Conservation (phyloP, 2,113 vertebrate species). For the Pipra filicauda region DNA sequence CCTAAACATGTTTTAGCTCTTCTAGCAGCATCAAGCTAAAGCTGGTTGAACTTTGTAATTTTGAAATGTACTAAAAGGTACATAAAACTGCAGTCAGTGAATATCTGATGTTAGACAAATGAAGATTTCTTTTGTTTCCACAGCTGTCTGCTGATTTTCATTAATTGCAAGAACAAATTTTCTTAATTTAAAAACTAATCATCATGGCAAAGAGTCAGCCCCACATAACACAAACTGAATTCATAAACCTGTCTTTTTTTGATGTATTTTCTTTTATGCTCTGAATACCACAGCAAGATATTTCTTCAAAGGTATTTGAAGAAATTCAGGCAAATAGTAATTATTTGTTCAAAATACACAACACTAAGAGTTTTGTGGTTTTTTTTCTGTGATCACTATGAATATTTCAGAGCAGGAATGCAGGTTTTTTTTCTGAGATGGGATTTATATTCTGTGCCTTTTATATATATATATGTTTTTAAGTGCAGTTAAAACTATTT, state of each 20-base stretch:
- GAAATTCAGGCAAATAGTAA: neutral
- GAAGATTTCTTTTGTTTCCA: neutral
- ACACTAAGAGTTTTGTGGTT: neutral
- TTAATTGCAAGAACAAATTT: neutral
- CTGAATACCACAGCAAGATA: neutral
- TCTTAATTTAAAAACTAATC: slow-evolving; percentile 47
- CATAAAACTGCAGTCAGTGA: neutral
- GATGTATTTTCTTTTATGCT: neutral
- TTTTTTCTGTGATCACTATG: neutral
- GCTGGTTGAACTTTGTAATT: neutral
- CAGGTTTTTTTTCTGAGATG: neutral
- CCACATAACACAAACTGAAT: neutral
- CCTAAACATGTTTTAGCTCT: neutral
- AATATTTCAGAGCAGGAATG: neutral
- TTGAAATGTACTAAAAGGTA: neutral
- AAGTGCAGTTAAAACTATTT: neutral
- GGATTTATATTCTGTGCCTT: neutral
- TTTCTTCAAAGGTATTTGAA: neutral
- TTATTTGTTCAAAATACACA: neutral
- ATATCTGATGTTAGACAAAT: slow-evolving; percentile 6
- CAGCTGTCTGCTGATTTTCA: neutral
- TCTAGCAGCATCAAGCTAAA: neutral
- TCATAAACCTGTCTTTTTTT: neutral
- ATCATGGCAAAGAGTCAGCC: neutral
- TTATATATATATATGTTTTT: neutral